Percentiles rank a stretch among this genome's conserved stretches.
phyloP scores from a whole-genome alignment of 2,888 invertebrate species.

The Bellardia pandia region DNA sequence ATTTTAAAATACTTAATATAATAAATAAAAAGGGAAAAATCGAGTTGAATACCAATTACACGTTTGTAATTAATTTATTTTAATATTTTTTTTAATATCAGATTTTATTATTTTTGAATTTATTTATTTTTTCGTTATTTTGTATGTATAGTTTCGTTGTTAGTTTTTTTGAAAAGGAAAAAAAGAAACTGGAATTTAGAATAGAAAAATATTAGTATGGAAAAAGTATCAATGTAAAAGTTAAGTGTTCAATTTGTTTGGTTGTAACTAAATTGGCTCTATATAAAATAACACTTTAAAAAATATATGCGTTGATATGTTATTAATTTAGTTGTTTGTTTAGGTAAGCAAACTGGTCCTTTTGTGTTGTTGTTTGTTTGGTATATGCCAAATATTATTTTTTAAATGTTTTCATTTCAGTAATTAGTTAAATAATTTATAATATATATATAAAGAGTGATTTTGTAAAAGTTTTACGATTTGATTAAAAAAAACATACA shows the following conservation, averaged over 20 bases:
- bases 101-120: slow-evolving; percentile 43
- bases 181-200: background rate
- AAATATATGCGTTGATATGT: background rate
- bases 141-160: background rate
- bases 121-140: slow-evolving; percentile 15
- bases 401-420: background rate
- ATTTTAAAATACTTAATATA: background rate
- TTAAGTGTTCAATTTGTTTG: background rate
- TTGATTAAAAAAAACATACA: too few species aligned
- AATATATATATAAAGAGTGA: slow-evolving; percentile 5
- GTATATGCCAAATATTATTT: background rate
- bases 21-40: slow-evolving; percentile 13
- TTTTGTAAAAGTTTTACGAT: too few species aligned
- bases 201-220: background rate
- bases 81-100: slow-evolving; percentile 58
- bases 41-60: slow-evolving; percentile 5
- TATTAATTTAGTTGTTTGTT: too few species aligned
- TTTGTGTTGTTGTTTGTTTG: too few species aligned
- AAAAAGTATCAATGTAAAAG: too few species aligned
- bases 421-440: slow-evolving; percentile 29
- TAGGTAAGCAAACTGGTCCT: too few species aligned
- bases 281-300: background rate
- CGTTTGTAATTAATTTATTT: slow-evolving; percentile 63
- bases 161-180: background rate
- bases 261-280: too few species aligned